Percentiles rank a stretch among this genome's conserved stretches.
phyloP scores from a whole-genome alignment of 2,113 vertebrate species.

The Chitala chitala region DNA sequence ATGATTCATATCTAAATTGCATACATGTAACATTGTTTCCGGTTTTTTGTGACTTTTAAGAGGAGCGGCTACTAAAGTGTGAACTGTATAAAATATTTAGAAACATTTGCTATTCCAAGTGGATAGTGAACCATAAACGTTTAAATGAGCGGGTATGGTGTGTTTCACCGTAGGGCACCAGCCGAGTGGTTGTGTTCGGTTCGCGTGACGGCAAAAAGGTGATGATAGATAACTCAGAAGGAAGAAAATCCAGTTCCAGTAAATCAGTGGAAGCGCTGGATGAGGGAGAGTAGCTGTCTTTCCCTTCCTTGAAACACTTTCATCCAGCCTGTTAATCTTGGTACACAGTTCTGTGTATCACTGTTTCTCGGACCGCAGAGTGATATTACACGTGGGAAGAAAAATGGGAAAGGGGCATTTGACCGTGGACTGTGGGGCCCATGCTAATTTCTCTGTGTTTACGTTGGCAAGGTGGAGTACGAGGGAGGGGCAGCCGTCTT shows the following conservation, averaged over 20 bases:
- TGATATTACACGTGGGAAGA: constrained; percentile 2
- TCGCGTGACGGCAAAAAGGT: no score
- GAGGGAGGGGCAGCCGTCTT: not conserved
- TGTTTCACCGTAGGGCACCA: no score
- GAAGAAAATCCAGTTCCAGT: not conserved
- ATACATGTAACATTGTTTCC: not conserved
- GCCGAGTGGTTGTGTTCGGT: no score
- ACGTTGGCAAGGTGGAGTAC: constrained; percentile 25
- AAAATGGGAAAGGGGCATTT: not conserved
- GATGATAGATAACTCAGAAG: no score
- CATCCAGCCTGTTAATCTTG: constrained; percentile 28
- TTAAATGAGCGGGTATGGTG: no score
- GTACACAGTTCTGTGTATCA: constrained; percentile 6
- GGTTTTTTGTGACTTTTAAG: not conserved
- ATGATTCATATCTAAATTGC: not conserved
- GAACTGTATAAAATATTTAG: not conserved
- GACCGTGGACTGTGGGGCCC: not conserved
- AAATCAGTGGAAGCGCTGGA: constrained; percentile 3
- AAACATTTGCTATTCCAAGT: no score
- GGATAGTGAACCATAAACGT: no score
- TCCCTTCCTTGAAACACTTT: constrained; percentile 2
- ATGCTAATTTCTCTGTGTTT: constrained; percentile 32
- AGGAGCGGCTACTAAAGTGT: not conserved
- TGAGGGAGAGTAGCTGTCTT: not conserved
- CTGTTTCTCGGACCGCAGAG: constrained; percentile 7